A percentile compares a stretch with the other conserved stretches of the same genome.
Evolutionary conservation across 1,140 invertebrate species (phyloP).

Genomic region (Drusus annulatus): DNA sequence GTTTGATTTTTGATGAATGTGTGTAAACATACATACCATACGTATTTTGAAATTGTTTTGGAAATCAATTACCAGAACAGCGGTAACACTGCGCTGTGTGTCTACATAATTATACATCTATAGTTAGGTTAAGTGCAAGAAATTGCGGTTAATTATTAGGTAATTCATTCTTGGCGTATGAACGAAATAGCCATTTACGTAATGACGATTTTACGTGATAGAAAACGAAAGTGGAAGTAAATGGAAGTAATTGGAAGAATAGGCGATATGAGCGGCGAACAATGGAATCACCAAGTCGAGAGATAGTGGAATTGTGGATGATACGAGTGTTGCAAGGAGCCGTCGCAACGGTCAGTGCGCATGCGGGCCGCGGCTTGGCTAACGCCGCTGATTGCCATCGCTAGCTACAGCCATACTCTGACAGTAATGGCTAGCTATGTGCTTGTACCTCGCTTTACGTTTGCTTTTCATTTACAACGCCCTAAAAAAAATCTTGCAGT

Average conservation of each 20-base stretch:
- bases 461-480: too few relatives aligned
- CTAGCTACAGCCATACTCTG: not conserved
- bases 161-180: not conserved
- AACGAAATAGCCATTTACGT: slow-evolving; percentile 35
- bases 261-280: slow-evolving; percentile 34
- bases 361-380: slow-evolving; percentile 55
- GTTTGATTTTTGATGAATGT: too few relatives aligned
- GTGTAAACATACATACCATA: too few relatives aligned
- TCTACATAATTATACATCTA: not conserved
- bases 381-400: slow-evolving; percentile 47
- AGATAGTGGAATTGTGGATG: slow-evolving; percentile 43
- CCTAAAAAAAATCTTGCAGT: too few relatives aligned
- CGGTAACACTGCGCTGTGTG: not conserved
- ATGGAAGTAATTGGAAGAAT: slow-evolving; percentile 16
- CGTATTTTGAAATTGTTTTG: too few relatives aligned
- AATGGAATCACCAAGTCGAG: slow-evolving; percentile 40
- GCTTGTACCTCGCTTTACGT: not conserved
- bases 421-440: not conserved
- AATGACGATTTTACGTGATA: not conserved
- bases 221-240: slow-evolving; percentile 49
- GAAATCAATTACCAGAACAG: too few relatives aligned
- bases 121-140: not conserved
- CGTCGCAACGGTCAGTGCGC: slow-evolving; percentile 55
- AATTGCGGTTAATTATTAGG: not conserved
- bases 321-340: slow-evolving; percentile 47